Conservation (phyloP, 2,113 vertebrate genomes). For the Electrona antarctica region DNA sequence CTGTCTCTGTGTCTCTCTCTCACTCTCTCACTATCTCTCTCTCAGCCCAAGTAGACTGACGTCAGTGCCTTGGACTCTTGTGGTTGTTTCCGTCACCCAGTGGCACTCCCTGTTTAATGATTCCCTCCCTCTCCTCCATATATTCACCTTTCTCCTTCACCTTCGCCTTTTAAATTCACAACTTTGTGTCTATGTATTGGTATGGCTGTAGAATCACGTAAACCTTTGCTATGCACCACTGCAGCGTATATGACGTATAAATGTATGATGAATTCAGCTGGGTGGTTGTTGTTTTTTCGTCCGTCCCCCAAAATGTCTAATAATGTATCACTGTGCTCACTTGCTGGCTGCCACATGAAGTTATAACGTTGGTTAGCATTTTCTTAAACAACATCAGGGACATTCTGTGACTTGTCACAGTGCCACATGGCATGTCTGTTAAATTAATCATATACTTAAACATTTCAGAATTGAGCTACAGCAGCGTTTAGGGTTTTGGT, state of each 20-base stretch:
- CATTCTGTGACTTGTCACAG: conserved; percentile 1
- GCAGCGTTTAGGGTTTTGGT: too few species aligned
- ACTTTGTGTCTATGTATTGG: not conserved
- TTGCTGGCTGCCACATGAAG: not conserved
- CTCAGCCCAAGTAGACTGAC: not conserved
- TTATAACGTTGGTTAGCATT: not conserved
- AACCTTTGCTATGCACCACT: not conserved
- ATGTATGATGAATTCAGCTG: not conserved
- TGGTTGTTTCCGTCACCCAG: not conserved
- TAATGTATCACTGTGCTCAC: not conserved
- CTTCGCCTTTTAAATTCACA: not conserved
- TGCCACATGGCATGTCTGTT: not conserved
- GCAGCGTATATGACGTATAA: conserved; percentile 2
- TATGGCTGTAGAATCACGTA: not conserved
- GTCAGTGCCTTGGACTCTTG: conserved; percentile 1
- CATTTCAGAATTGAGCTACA: too few species aligned
- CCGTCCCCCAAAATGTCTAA: not conserved
- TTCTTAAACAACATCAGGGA: not conserved
- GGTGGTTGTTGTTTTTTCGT: conserved; percentile 1
- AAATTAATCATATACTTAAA: too few species aligned
- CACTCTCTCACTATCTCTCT: not conserved
- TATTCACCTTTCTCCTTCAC: not conserved
- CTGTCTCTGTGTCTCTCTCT: too few species aligned
- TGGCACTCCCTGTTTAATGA: not conserved
- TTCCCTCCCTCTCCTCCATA: not conserved